Conservation (phyloP, 2,113 vertebrate genomes). For the Xiphophorus maculatus region DNA sequence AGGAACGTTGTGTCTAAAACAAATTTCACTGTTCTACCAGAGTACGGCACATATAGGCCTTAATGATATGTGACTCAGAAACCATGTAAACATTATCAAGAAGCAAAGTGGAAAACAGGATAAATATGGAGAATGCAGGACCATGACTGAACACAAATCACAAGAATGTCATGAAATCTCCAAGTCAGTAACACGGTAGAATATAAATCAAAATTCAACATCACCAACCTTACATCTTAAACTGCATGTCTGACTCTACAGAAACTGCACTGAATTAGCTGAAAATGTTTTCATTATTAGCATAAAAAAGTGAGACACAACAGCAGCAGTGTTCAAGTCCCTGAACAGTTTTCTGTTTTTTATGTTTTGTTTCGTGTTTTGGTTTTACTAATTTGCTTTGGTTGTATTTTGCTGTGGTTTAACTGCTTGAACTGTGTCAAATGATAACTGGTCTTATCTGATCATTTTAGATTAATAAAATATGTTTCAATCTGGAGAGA, state of each 20-base stretch:
- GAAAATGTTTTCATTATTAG: neutral
- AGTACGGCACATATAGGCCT: neutral
- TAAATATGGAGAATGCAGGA: neutral
- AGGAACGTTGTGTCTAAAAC: neutral
- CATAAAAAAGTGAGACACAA: neutral
- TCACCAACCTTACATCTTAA: too few relatives aligned
- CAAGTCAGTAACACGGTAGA: too few relatives aligned
- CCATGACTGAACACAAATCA: neutral
- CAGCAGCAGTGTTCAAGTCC: neutral
- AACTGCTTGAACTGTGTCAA: neutral
- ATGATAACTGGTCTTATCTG: constrained; percentile 7
- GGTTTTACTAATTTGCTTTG: neutral
- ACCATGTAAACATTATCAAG: neutral
- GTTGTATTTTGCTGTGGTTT: neutral
- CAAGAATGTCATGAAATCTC: neutral
- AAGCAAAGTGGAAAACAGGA: neutral
- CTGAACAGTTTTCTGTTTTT: neutral
- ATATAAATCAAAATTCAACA: neutral
- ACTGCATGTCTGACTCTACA: too few relatives aligned
- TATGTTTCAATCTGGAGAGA: too few relatives aligned
- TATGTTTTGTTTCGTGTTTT: neutral
- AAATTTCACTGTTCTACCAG: neutral
- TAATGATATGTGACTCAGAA: neutral
- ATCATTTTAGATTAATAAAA: constrained; percentile 2
- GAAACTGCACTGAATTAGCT: neutral